Evolutionary conservation across 2,888 invertebrate species (phyloP).

Genomic region (Cheilosia variabilis): DNA sequence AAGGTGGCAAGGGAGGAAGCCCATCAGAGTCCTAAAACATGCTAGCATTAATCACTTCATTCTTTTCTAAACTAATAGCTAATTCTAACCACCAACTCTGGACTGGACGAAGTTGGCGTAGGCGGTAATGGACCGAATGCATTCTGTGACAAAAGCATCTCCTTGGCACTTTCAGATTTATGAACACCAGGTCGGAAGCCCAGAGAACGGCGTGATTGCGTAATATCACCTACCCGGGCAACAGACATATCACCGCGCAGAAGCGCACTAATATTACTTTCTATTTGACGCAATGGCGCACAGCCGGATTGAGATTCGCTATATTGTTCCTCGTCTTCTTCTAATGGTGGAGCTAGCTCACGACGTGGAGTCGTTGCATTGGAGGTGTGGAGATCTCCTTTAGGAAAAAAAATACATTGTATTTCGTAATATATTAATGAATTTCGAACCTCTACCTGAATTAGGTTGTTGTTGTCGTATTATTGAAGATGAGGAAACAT

Average conservation of each 20-base stretch:
- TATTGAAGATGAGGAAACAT: slow-evolving; percentile 75
- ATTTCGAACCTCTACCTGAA: slow-evolving; percentile 41
- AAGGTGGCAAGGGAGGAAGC: slow-evolving; percentile 92
- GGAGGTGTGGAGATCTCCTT: slow-evolving; percentile 79
- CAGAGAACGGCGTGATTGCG: slow-evolving; percentile 81
- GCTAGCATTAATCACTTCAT: not conserved
- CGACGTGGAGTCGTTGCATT: slow-evolving; percentile 85
- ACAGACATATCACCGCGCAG: slow-evolving; percentile 84
- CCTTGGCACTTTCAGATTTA: slow-evolving; percentile 90
- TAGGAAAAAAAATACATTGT: not conserved
- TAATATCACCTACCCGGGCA: slow-evolving; percentile 79
- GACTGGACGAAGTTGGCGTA: slow-evolving; percentile 81
- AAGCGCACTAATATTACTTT: slow-evolving; percentile 89
- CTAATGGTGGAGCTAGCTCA: slow-evolving; percentile 88
- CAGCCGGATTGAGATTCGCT: slow-evolving; percentile 87
- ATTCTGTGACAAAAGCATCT: slow-evolving; percentile 85
- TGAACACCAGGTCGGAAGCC: slow-evolving; percentile 87
- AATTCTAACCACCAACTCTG: slow-evolving; percentile 78
- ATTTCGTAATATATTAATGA: not conserved
- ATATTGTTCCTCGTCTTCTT: slow-evolving; percentile 88
- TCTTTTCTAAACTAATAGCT: slow-evolving; percentile 77
- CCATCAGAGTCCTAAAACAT: slow-evolving; percentile 79
- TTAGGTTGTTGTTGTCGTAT: slow-evolving; percentile 67
- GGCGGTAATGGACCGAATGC: slow-evolving; percentile 83
- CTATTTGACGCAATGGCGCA: slow-evolving; percentile 89